Percentiles rank a stretch among this genome's conserved stretches.
These are phyloP conservation scores for Andricus curvator DNA, from an alignment of 2,888 invertebrate genomes.

Conservation along the genomic window DNA sequence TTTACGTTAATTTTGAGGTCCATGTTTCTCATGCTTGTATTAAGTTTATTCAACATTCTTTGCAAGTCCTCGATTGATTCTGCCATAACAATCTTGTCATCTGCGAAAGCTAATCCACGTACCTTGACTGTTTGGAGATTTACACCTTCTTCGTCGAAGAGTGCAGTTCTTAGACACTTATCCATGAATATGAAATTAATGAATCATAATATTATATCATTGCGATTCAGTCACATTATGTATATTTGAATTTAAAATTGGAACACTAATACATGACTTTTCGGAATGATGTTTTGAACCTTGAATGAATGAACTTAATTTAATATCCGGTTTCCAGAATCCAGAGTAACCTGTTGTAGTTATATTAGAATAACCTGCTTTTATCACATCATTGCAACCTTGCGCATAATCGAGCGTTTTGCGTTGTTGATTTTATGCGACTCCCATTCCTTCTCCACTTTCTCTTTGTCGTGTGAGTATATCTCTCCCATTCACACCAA, in stretches of 20 bases:
- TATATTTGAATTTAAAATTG: neutral
- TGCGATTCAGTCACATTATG: too few species aligned
- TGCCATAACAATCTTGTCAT: too few species aligned
- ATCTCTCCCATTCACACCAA: conserved; percentile 22
- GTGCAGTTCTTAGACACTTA: too few species aligned
- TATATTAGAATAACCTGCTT: conserved; percentile 17
- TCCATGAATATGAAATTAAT: too few species aligned
- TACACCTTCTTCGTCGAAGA: too few species aligned
- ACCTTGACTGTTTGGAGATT: too few species aligned
- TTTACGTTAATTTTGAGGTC: too few species aligned
- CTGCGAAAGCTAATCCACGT: too few species aligned
- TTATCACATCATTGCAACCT: conserved; percentile 35
- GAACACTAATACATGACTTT: neutral
- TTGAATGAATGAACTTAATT: conserved; percentile 7
- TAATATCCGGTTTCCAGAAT: neutral
- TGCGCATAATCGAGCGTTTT: conserved; percentile 29
- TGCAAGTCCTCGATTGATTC: too few species aligned
- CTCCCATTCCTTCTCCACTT: conserved; percentile 13
- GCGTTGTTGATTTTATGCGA: conserved; percentile 15
- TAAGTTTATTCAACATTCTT: too few species aligned
- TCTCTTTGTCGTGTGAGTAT: conserved; percentile 37
- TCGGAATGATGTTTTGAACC: neutral
- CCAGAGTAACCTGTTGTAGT: neutral
- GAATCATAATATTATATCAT: too few species aligned
- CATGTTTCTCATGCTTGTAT: too few species aligned